Base-by-base conservation (phyloP, 64 coral and sea anemone species). In the Stylophora pistillata region DNA sequence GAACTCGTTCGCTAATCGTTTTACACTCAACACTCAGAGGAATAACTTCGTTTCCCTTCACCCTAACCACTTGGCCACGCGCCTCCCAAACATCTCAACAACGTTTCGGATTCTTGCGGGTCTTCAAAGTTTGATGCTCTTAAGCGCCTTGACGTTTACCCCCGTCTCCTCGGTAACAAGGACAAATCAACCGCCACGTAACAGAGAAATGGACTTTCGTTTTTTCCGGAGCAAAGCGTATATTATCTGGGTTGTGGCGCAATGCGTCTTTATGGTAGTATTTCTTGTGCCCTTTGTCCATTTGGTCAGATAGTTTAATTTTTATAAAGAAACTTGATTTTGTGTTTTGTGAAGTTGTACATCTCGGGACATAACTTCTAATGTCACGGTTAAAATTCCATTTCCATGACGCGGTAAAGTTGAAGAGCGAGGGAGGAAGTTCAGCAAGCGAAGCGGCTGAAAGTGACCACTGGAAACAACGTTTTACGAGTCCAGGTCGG, bases 251-350 rank as follows among this genome's bases (percentile, higher is more conserved):
- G 65, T 80, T 9, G 68, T 17, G 6, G 15, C 87, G 13, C 76
- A 79, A 4, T 89, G 58, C 21, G 72, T 29, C 11, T 57, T 89
- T 55, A 89, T 89, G 87, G 4, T 89, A 37, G 87, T 89, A 5
- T 89, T 89, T 62, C 16, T 89, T 61, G 87, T 89, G 15, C 87
- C 87, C 33, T 80, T 80, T 58, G 87, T 89, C 25, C 87, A 89
- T 89, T 71, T 89, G 76, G 87, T 89, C 66, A 89, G 87, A 79
- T 18, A 2, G 5, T 68, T 68, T 15, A 25, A n/a, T n/a, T 68
- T 25, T 21, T n/a, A n/a, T n/a, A n/a, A n/a, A n/a, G n/a, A n/a
- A n/a, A n/a, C n/a, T n/a, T n/a, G n/a, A n/a, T n/a, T n/a, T n/a
- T n/a, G n/a, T n/a, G n/a, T n/a, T n/a, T n/a, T n/a, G n/a, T n/a